Evolutionary conservation across 53 echinoderm and acorn worm species (phyloP).

Genomic region (Hippasteria phrygiana): DNA sequence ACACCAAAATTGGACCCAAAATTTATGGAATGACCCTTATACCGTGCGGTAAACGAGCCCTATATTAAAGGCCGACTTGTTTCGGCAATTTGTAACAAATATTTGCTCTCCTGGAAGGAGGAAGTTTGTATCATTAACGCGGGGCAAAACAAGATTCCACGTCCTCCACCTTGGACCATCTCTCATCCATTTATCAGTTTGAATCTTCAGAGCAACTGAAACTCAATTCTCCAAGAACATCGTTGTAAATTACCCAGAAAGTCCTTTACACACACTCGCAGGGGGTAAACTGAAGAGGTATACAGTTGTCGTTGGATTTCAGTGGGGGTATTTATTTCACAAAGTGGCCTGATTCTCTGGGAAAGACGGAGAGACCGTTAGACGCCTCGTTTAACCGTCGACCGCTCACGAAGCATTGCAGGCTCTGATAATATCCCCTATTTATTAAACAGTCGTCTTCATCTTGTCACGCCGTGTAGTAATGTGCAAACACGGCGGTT

Average conservation of each 20-base stretch:
- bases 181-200: too few species aligned
- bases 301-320: neutral
- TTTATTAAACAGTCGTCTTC: neutral
- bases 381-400: neutral
- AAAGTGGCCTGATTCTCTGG: neutral
- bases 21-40: too few species aligned
- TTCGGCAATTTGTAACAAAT: too few species aligned
- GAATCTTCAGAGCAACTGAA: too few species aligned
- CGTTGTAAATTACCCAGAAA: neutral
- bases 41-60: too few species aligned
- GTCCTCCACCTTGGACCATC: too few species aligned
- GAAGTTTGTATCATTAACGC: too few species aligned
- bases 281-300: neutral
- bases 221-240: too few species aligned
- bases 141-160: too few species aligned
- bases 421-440: neutral
- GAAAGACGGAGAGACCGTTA: neutral
- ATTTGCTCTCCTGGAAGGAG: too few species aligned
- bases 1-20: too few species aligned
- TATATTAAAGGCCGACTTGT: too few species aligned
- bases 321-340: neutral
- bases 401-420: neutral
- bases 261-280: neutral
- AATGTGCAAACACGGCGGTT: neutral
- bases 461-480: neutral